These are phyloP conservation scores for silkworm (Bombyx mori) DNA, from an alignment of 1,140 invertebrate species.

Conservation along the genomic window ASM3026992v2 NC_085118.1:8228501-8229000, in stretches of 20 bases:
- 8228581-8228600: constrained; percentile 98
- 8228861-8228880: constrained; percentile 8
- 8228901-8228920: constrained; percentile 17
- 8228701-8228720: constrained; percentile 87
- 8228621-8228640: constrained; percentile 90
- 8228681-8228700: constrained; percentile 92
- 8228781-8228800: constrained; percentile 78
- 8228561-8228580: constrained; percentile 88
- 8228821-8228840: neutral
- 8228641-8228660: constrained; percentile 90
- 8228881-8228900: constrained; percentile 18
- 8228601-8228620: constrained; percentile 82
- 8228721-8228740: constrained; percentile 75
- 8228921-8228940: constrained; percentile 42
- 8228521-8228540: constrained; percentile 79
- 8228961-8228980: constrained; percentile 50
- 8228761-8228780: constrained; percentile 73
- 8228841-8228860: constrained; percentile 2
- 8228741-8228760: constrained; percentile 74
- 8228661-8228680: constrained; percentile 77
- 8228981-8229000: constrained; percentile 27
- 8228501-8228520: constrained; percentile 75
- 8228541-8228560: constrained; percentile 80
- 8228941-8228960: constrained; percentile 44
- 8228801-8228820: constrained; percentile 67